Evolutionary conservation across 2,888 invertebrate species (phyloP).

Genomic region (Machimus rusticus): DNA sequence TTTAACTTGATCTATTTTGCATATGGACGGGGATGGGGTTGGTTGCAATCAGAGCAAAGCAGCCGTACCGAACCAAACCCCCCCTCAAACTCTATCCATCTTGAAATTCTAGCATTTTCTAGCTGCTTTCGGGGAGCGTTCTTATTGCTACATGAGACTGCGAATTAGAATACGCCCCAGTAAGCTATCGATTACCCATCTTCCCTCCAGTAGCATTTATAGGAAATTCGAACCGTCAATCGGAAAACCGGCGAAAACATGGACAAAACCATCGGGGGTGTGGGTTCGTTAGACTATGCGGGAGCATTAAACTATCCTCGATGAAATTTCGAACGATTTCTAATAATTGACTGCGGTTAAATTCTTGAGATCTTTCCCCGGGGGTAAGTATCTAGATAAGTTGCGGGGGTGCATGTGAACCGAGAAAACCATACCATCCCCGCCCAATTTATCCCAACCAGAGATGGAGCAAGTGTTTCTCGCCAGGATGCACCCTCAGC

Average conservation of each 20-base stretch:
- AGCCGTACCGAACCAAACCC: background rate
- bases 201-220: background rate
- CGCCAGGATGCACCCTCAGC: background rate
- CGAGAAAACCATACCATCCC: background rate
- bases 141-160: background rate
- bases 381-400: background rate
- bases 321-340: background rate
- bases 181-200: constrained; percentile 29
- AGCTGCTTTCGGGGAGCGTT: background rate
- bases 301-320: background rate
- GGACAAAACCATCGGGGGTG: background rate
- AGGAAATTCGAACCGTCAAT: background rate
- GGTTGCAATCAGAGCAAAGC: background rate
- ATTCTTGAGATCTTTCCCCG: background rate
- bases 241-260: background rate
- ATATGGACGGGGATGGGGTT: background rate
- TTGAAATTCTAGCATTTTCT: background rate
- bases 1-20: constrained; percentile 19
- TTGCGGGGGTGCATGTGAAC: background rate
- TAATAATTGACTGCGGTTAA: constrained; percentile 21
- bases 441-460: background rate
- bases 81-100: background rate
- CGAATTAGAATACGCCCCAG: constrained; percentile 21
- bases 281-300: background rate
- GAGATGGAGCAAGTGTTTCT: background rate